A percentile compares a stretch with the other conserved stretches of the same genome.
phyloP scores from a whole-genome alignment of 2,888 invertebrate species.

The Tachina fera region DNA sequence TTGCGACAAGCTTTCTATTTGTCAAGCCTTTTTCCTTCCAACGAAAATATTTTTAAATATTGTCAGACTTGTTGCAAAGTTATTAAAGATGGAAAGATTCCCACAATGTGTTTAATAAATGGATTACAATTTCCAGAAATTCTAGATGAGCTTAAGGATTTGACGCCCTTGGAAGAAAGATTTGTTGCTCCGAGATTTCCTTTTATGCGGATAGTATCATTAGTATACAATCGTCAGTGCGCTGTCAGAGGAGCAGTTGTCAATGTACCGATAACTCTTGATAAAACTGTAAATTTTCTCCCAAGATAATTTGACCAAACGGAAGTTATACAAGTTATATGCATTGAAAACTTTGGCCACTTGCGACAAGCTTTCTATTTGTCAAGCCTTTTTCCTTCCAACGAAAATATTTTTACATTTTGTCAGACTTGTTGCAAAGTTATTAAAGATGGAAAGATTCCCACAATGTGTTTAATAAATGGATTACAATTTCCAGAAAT shows the following conservation, averaged over 20 bases:
- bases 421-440: constrained; percentile 34
- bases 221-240: constrained; percentile 44
- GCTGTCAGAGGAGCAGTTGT: constrained; percentile 44
- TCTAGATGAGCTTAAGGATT: constrained; percentile 19
- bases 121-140: constrained; percentile 35
- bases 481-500: constrained; percentile 35
- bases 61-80: constrained; percentile 34
- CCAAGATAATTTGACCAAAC: no score
- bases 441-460: constrained; percentile 16
- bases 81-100: constrained; percentile 16
- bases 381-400: constrained; percentile 11
- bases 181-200: constrained; percentile 51
- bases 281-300: no score
- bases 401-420: constrained; percentile 20
- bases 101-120: constrained; percentile 20
- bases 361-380: constrained; percentile 3
- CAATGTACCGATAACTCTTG: constrained; percentile 1
- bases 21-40: constrained; percentile 11
- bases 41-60: constrained; percentile 20
- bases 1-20: constrained; percentile 3
- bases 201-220: constrained; percentile 53
- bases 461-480: constrained; percentile 20
- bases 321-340: no score
- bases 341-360: not conserved
- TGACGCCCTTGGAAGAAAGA: constrained; percentile 46